Evolutionary conservation across 2,113 vertebrate genomes (phyloP).

Genomic region (Muntiacus muntjak): DNA sequence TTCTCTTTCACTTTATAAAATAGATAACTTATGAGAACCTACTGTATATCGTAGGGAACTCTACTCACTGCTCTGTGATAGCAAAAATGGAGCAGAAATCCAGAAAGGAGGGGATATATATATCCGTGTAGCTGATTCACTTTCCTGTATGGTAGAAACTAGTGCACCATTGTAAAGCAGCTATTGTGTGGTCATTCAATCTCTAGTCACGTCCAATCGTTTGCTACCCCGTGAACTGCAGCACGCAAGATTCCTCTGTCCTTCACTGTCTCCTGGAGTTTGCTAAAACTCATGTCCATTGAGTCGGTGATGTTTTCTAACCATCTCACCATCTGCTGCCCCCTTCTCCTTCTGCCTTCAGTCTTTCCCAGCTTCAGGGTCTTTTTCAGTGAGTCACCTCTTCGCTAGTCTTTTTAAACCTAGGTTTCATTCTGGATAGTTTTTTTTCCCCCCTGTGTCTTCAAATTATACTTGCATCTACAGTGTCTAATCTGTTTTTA

Average conservation of each 20-base stretch:
- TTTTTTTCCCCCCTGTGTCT: accelerated
- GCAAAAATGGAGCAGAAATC: background rate
- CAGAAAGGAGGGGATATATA: background rate
- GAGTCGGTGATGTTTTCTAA: background rate
- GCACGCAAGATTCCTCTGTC: background rate
- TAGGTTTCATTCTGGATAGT: background rate
- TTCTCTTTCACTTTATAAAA: background rate
- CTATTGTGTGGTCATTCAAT: background rate
- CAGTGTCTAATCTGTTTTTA: background rate
- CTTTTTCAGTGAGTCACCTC: background rate
- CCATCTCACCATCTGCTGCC: background rate
- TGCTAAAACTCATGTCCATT: background rate
- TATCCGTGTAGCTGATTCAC: background rate
- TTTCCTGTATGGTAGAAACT: background rate
- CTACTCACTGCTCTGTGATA: background rate
- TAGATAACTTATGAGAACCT: background rate
- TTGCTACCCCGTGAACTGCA: background rate
- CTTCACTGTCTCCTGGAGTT: background rate
- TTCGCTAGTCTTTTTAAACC: background rate
- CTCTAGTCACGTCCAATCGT: accelerated
- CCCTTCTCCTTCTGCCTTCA: background rate
- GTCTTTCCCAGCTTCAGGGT: background rate
- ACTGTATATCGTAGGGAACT: background rate
- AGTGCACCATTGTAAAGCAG: background rate
- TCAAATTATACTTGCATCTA: background rate